These are phyloP conservation scores for Amphipoea oculea DNA, from an alignment of 2,888 invertebrate species.

Conservation along the genomic window DNA sequence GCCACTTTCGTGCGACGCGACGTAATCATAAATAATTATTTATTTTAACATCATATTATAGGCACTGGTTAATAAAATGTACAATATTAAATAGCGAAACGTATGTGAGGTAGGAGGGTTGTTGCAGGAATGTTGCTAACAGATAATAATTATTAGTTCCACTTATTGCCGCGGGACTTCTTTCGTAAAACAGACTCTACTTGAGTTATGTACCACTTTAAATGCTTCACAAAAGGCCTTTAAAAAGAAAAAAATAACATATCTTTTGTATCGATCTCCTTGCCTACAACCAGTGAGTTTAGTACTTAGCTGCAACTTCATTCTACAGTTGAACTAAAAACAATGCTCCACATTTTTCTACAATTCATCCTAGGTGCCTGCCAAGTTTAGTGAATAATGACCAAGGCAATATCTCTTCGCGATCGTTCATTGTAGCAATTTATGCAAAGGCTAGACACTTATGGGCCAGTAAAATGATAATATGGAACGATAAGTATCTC, in stretches of 20 bases:
- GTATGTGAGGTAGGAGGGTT: too few species aligned
- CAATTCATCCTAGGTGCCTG: constrained; percentile 43
- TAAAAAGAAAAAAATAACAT: neutral
- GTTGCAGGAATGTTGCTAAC: too few species aligned
- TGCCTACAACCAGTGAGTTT: neutral
- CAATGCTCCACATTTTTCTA: constrained; percentile 50
- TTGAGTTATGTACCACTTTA: neutral
- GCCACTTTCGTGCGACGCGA: too few species aligned
- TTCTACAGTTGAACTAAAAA: constrained; percentile 38
- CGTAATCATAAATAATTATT: too few species aligned
- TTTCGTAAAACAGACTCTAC: too few species aligned
- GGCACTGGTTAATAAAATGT: too few species aligned
- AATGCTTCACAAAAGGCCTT: neutral
- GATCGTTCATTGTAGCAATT: constrained; percentile 51
- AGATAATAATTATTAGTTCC: too few species aligned
- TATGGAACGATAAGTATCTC: constrained; percentile 41
- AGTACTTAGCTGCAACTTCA: constrained; percentile 24
- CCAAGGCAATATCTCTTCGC: constrained; percentile 47
- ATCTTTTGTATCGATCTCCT: neutral
- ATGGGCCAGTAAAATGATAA: constrained; percentile 56
- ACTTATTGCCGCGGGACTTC: too few species aligned
- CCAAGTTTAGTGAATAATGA: constrained; percentile 56
- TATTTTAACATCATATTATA: too few species aligned
- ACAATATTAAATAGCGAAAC: too few species aligned
- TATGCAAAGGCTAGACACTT: constrained; percentile 51